These are phyloP conservation scores for Physella acuta DNA, from an alignment of 1,140 invertebrate species.

Conservation along the genomic window DNA sequence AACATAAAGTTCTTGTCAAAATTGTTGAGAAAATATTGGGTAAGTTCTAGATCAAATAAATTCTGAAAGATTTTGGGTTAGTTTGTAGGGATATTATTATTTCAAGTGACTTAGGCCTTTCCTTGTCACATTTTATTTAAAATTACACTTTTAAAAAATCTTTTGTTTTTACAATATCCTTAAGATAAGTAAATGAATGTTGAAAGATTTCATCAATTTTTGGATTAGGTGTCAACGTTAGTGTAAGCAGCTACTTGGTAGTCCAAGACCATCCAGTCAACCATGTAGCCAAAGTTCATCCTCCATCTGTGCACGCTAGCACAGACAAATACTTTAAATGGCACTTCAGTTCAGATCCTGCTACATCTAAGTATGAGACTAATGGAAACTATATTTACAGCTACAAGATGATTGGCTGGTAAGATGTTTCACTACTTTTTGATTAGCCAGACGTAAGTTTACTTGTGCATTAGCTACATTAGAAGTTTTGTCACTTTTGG, in stretches of 20 bases:
- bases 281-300: constrained; percentile 4
- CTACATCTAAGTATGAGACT: background rate
- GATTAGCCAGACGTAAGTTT: no score
- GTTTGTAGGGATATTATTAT: background rate
- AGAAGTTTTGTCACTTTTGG: no score
- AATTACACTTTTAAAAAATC: no score
- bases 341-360: constrained; percentile 1
- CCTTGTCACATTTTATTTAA: no score
- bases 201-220: background rate
- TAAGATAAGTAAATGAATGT: background rate
- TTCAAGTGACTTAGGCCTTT: no score
- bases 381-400: background rate
- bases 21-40: constrained; percentile 16
- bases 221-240: constrained; percentile 18
- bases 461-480: no score
- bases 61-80: background rate
- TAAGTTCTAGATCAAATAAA: background rate
- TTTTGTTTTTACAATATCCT: no score
- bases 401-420: constrained; percentile 1
- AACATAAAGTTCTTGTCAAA: background rate
- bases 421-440: background rate
- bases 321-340: background rate
- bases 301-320: constrained; percentile 21
- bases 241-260: background rate
- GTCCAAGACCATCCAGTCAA: background rate